Percentiles rank a stretch among this genome's conserved stretches.
Conservation (phyloP, 2,797 vertebrate genomes). For the Pteronotus mesoamericanus region DNA sequence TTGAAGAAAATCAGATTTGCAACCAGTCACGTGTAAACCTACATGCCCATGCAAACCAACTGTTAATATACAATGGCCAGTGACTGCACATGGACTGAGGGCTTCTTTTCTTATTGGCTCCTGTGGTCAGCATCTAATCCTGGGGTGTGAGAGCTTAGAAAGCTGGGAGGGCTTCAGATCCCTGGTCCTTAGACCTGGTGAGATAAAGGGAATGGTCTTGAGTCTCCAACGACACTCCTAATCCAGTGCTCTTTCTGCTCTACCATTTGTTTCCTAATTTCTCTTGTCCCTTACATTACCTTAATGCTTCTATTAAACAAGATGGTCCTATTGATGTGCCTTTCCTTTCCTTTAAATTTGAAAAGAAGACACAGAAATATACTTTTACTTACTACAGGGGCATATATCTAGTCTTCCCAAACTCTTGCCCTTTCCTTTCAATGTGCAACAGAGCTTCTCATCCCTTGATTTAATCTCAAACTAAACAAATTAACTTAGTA, state of each 20-base stretch:
- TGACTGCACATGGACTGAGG: neutral
- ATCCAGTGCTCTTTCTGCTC: neutral
- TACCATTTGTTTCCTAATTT: neutral
- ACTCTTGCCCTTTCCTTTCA: conserved; percentile 2
- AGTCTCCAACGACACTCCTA: neutral
- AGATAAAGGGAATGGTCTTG: neutral
- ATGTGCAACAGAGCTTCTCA: neutral
- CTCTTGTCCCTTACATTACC: neutral
- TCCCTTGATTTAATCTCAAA: conserved; percentile 37
- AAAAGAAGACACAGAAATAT: neutral
- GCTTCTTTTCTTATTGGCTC: neutral
- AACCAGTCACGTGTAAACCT: neutral
- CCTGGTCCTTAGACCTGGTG: neutral
- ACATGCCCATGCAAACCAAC: neutral
- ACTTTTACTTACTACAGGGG: neutral
- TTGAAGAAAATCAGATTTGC: conserved; percentile 35
- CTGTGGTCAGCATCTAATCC: neutral
- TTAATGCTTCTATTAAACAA: neutral
- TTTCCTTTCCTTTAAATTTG: conserved; percentile 18
- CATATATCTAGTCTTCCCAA: neutral
- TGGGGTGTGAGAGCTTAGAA: neutral
- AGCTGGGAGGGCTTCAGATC: neutral
- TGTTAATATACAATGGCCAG: neutral
- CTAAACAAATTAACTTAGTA: neutral
- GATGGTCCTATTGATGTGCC: neutral